phyloP scores from a whole-genome alignment of 2,113 vertebrate genomes.

The Mystacornis crossleyi region DNA sequence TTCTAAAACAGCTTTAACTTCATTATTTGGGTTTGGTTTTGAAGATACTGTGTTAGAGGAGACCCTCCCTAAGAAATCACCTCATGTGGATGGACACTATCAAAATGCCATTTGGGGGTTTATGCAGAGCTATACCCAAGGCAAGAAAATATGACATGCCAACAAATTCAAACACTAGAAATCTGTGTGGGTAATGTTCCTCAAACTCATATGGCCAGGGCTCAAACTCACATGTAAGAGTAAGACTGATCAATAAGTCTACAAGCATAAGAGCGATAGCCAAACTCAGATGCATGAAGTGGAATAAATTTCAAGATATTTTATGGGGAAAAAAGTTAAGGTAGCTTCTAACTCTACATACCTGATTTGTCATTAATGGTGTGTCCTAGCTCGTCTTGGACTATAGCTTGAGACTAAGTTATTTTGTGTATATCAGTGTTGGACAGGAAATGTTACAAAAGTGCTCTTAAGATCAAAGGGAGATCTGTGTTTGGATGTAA shows the following conservation, averaged over 20 bases:
- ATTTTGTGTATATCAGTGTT: not conserved
- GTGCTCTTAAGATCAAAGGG: not conserved
- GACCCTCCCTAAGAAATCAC: accelerated
- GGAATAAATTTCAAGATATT: not conserved
- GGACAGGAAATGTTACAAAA: not conserved
- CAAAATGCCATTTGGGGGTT: not conserved
- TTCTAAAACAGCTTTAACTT: not conserved
- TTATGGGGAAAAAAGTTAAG: not conserved
- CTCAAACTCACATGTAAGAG: not conserved
- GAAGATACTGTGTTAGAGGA: not conserved
- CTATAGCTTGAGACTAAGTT: not conserved
- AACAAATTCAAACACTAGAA: not conserved
- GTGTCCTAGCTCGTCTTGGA: not conserved
- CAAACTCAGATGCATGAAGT: not conserved
- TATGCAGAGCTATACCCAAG: not conserved
- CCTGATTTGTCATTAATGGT: accelerated
- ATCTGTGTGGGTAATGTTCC: not conserved
- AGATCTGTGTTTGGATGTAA: not conserved
- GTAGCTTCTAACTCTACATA: not conserved
- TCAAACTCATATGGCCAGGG: not conserved
- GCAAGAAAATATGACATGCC: not conserved
- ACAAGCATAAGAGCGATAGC: not conserved
- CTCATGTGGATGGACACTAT: not conserved
- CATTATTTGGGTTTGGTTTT: not conserved
- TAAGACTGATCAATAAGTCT: not conserved